Evolutionary conservation across 1,140 invertebrate genomes (phyloP), one percentile per base, ranked within the genome.

Genomic region (Psix sp.): DNA sequence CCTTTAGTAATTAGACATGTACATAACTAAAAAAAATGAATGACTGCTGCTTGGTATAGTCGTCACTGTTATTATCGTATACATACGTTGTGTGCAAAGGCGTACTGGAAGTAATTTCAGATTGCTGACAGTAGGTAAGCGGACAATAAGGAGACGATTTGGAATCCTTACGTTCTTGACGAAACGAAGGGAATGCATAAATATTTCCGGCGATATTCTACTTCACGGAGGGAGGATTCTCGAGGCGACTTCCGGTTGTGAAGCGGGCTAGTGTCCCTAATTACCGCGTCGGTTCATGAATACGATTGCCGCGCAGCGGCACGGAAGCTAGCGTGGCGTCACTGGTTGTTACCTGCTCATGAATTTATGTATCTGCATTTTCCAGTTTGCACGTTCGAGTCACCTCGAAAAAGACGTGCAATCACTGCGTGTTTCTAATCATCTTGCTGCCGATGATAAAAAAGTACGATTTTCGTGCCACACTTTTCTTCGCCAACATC

Each of bases 301-400:
- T 87, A 86, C 85, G 82, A 87, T 85, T 85, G 84, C 84, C 67
- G 74, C 75, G 59, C 67, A 65, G 52, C 78, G 74, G 84, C 83
- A 86, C 84, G 84, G 84, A 86, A 85, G 82, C 82, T 87, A 87
- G 83, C 84, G 82, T 87, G 85, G 84, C 85, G 85, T 87, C 85
- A 86, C 84, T 85, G 82, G 82, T 82, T 86, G 84, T 86, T 87
- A 86, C 83, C 78, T 74, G 84, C 84, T 87, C 85, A 87, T 87
- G 85, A 87, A 87, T 87, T 87, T 87, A 87, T 87, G 83, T 83
- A 87, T 87, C 83, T 87, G 82, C 84, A 86, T 87, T 86, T 83
- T 77, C 80, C 73, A 84, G 80, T 79, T 80, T 81, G 79, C 79
- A 73, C 68, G 79, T 76, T 67, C 48, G 62, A 74, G 63, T 56